Evolutionary conservation across 2,113 vertebrate species (phyloP).

Genomic region (Coturnix japonica): DNA sequence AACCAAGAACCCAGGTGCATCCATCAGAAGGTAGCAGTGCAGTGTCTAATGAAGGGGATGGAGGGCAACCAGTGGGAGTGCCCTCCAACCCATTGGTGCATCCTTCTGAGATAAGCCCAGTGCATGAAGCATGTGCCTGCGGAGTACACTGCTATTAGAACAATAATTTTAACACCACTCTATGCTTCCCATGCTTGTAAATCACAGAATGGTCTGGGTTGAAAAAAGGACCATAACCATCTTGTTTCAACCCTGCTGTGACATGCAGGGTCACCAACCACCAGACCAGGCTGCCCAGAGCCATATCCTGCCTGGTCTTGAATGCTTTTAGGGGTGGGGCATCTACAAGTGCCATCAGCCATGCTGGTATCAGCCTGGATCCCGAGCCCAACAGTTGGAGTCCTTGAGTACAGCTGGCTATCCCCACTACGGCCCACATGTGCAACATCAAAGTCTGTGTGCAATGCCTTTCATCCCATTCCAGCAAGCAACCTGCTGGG

Average conservation of each 20-base stretch:
- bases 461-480: neutral
- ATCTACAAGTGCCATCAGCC: neutral
- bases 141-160: neutral
- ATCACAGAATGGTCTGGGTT: no score
- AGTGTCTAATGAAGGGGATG: neutral
- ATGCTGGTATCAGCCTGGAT: neutral
- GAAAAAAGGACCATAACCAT: no score
- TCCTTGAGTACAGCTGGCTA: neutral
- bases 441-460: slow-evolving; percentile 12
- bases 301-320: no score
- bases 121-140: neutral
- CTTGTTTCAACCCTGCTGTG: no score
- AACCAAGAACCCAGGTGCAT: neutral
- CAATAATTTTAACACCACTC: neutral
- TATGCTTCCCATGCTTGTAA: neutral
- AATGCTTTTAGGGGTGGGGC: no score
- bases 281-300: no score
- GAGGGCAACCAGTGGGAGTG: neutral
- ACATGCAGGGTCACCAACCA: no score
- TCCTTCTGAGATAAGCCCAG: neutral
- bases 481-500: neutral
- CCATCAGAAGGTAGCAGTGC: neutral
- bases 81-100: neutral
- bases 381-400: neutral
- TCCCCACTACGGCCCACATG: neutral